Evolutionary conservation across 1,140 invertebrate species (phyloP), one percentile per base, ranked within the genome.

Genomic region (Gonioctena quinquepunctata): DNA sequence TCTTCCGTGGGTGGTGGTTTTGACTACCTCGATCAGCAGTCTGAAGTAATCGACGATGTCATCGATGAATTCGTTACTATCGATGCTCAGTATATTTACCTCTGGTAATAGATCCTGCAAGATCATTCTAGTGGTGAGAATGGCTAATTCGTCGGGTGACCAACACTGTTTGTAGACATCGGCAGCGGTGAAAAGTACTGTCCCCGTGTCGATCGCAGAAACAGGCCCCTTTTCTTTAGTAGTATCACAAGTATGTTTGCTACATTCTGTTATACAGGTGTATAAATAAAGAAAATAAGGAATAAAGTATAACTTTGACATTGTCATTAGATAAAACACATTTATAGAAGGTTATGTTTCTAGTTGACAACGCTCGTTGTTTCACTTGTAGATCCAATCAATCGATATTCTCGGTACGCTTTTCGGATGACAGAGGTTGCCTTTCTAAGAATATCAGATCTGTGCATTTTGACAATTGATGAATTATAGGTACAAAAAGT

Each of bases 21-120:
- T 72, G 3, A 88, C 82, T 19, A 76, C 75, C 65, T 84, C 80
- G 23, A 89, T 76, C 22, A 88, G 84, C 71, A 82, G 76, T 13
- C 84, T 77, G 26, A 87, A 87, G 77, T 89, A 89, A 68, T 83
- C 83, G 61, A 89, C 68, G 19, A 80, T 80, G 57, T 85, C 77
- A 64, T 71, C 81, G 6, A 86, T 73, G 69, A 84, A 86, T 50
- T 77, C 80, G 65, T 78, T 80, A 71, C 84, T 81, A 13, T 86
- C 77, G 69, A 83, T 81, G 13, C 82, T 78, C 3, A 86, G 81
- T 28, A 75, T 68, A 3, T 82, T 72, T 11, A 71, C 19, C 0
- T 76, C 74, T 0, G 84, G 84, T 56, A 86, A 70, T 3, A 86
- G 57, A 54, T 82, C 75, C 76, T 86, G 83, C 28, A 86, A 83